Evolutionary conservation across 2,888 invertebrate genomes (phyloP).

Genomic region (Trachelus iudaicus): DNA sequence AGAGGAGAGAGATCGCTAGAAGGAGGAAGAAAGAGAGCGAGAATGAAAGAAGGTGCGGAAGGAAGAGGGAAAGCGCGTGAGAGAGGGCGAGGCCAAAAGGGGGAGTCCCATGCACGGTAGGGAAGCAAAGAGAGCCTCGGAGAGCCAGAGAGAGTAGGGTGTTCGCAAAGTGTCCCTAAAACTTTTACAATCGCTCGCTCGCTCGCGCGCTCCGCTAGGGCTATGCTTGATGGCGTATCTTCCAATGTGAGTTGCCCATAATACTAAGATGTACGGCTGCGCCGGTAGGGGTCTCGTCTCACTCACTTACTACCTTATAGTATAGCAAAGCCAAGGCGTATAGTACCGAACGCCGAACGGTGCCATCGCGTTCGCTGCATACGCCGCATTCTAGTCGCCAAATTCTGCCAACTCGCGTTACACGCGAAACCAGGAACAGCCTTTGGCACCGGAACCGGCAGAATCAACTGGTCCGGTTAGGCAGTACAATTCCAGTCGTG

Average conservation of each 20-base stretch:
- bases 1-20: constrained; percentile 38
- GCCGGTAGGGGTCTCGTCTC: constrained; percentile 68
- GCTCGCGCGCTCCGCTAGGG: constrained; percentile 66
- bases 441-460: background rate
- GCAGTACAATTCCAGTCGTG: background rate
- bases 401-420: constrained; percentile 6
- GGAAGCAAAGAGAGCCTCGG: constrained; percentile 20
- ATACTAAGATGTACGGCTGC: constrained; percentile 75
- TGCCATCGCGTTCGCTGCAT: constrained; percentile 28
- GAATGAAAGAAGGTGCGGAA: constrained; percentile 52
- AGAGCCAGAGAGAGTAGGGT: constrained; percentile 44
- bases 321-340: constrained; percentile 58
- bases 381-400: constrained; percentile 11
- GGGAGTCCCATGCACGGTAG: constrained; percentile 18
- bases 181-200: constrained; percentile 72
- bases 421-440: background rate
- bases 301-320: constrained; percentile 61
- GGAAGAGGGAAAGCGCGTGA: constrained; percentile 52
- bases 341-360: constrained; percentile 51
- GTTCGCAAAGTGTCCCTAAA: constrained; percentile 73
- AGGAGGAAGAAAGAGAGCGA: constrained; percentile 21
- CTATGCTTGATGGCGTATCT: constrained; percentile 75
- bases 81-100: constrained; percentile 41
- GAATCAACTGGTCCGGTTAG: background rate
- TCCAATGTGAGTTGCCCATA: constrained; percentile 75